A percentile compares a stretch with the other conserved stretches of the same genome.
Conservation (phyloP, 2,797 vertebrate species). For the Siniperca undulata region DNA sequence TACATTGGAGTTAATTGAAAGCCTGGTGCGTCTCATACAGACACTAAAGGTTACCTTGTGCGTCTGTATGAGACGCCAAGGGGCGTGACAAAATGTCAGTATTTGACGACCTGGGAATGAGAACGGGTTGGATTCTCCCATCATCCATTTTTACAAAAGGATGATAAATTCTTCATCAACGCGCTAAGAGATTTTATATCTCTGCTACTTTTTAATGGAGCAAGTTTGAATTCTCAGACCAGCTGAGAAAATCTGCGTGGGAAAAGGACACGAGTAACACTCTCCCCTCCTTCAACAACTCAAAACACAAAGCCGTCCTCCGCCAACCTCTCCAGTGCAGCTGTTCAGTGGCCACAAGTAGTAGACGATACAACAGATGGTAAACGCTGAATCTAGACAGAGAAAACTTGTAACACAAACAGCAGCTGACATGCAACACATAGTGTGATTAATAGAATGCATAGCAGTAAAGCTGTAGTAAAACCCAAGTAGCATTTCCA, state of each 20-base stretch:
- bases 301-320: slow-evolving; percentile 20
- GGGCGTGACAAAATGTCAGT: no score
- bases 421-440: slow-evolving; percentile 26
- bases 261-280: slow-evolving; percentile 37
- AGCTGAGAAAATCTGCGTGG: slow-evolving; percentile 56
- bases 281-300: slow-evolving; percentile 22
- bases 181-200: not conserved
- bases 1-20: no score
- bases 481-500: not conserved
- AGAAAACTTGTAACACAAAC: slow-evolving; percentile 18
- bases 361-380: slow-evolving; percentile 29
- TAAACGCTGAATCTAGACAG: slow-evolving; percentile 22
- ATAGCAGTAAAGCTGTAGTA: not conserved
- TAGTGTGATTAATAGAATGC: not conserved
- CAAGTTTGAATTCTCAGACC: slow-evolving; percentile 27
- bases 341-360: slow-evolving; percentile 23
- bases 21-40: no score
- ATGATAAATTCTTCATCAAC: not conserved
- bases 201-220: slow-evolving; percentile 27
- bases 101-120: no score
- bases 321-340: slow-evolving; percentile 9
- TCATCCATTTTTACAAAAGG: slow-evolving; percentile 3
- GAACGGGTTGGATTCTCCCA: not conserved
- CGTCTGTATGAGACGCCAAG: no score
- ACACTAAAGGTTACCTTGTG: no score